Evolutionary conservation across 2,797 vertebrate genomes (phyloP).

Genomic region (Micromesistius poutassou): DNA sequence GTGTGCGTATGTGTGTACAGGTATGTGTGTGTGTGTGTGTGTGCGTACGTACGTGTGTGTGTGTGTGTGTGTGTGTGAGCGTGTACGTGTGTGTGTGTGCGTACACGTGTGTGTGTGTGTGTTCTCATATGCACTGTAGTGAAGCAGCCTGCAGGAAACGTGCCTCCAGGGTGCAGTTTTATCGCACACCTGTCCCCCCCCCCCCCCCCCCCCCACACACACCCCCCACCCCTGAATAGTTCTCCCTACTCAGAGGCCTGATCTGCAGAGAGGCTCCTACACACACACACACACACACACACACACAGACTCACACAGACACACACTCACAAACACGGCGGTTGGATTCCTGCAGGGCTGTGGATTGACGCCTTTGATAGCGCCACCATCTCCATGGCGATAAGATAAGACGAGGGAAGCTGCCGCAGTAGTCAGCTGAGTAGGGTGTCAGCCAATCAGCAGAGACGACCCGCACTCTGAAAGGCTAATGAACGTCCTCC

Average conservation of each 20-base stretch:
- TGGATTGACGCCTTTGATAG: conserved; percentile 58
- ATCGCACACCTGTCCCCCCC: conserved; percentile 50
- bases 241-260: conserved; percentile 56
- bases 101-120: conserved; percentile 13
- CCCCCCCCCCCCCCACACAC: conserved; percentile 51
- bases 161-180: conserved; percentile 51
- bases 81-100: background rate
- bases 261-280: conserved; percentile 57
- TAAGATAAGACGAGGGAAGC: conserved; percentile 54
- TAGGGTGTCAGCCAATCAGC: conserved; percentile 39
- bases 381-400: conserved; percentile 55
- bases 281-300: conserved; percentile 58
- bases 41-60: background rate
- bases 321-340: conserved; percentile 56
- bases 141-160: conserved; percentile 40
- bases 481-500: background rate
- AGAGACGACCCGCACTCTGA: conserved; percentile 4
- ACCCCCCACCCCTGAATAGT: conserved; percentile 46
- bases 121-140: conserved; percentile 21
- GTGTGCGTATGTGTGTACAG: background rate
- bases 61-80: background rate
- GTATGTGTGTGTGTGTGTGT: background rate
- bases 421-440: conserved; percentile 29
- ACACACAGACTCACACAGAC: conserved; percentile 53
- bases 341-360: conserved; percentile 64